Base-by-base conservation (phyloP, 2,888 invertebrate species). In the Prosopocoilus inquinatus region DNA sequence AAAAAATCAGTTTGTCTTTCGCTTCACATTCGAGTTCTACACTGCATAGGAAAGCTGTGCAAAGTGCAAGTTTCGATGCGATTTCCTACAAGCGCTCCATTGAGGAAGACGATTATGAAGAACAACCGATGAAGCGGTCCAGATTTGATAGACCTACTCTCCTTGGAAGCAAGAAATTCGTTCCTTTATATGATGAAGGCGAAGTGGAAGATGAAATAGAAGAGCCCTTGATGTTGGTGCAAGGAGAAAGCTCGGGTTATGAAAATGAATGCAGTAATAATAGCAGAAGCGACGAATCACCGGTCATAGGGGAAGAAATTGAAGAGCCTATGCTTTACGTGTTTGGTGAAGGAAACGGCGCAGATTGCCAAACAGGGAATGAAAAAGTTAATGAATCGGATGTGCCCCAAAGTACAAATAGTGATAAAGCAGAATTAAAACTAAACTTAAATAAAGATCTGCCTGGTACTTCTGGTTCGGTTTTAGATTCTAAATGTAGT, bases 281-380 rank as follows among this genome's bases (percentile, higher is more conserved):
- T 47, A 54, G 35, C 2, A 35, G n/a, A 50, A 5, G 7, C 7
- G 45, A 41, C 3, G 64, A 66, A 13, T 69, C 53, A 9, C 67
- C 69, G 9, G 70, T 72, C 16, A 64, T 89, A 47, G 85, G 89
- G 20, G 90, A 90, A 68, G 83, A 82, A 63, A 87, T 92, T 51
- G 86, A 85, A 68, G 93, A 92, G 75, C 82, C 85, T 1, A 78
- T 88, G 0, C 80, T 88, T 78, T 84, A 81, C 73, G 80, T 91
- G 69, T 82, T 79, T 64, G 91, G 90, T 0, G 85, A 85, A 67
- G 93, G 92, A 38, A 82, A 76, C 64, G 93, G 92, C 3, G 78
- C 73, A 13, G 87, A 88, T 28, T 90, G 89, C 71, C 80, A 87
- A 55, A 88, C 89, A 3, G 91, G 91, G 1, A 91, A 91, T 75